Base-by-base conservation (phyloP, 2,797 vertebrate genomes). In the Sciurus carolinensis region DNA sequence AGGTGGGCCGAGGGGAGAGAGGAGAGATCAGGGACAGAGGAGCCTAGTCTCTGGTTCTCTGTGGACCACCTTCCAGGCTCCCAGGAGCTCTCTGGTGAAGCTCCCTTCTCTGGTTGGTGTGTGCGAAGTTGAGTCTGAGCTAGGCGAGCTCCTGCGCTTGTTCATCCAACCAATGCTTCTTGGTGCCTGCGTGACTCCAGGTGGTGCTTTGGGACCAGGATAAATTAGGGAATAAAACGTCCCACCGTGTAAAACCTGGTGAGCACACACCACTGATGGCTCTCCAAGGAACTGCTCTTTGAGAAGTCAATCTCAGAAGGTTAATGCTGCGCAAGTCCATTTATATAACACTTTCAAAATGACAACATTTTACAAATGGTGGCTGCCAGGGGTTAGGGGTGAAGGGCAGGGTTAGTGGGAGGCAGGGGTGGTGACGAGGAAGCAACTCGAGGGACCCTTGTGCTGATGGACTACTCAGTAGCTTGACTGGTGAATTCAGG, bases 21-120 rank as follows among this genome's bases (percentile, higher is more conserved):
- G 36, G 22, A 66, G 76, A n/a, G 75, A 8, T 39, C 57, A 18
- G 59, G 44, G 26, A 18, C 73, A 44, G 66, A 7, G 9, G 54
- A 36, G 0, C 28, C 42, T 5, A 0, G 4, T 24, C 52, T 0
- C 7, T 39, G 44, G 20, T 9, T 71, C 75, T 39, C 10, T 1
- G 20, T 44, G 84, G 36, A 10, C 39, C 3, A 2, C 22, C 76
- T 76, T 88, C 64, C 36, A 3, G 3, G 47, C 39, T 82, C 81
- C 69, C 15, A 50, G 47, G 42, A 72, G 42, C 59, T 22, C 20
- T 39, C 69, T 33, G 22, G 30, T 26, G 66, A 91, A 84, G 62
- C 28, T n/a, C 17, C 18, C 28, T 3, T 66, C 87, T 81, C 64
- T 77, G 17, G 5, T 75, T 75, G 39, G 50, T 50, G 30, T 2